Evolutionary conservation across 2,113 vertebrate genomes (phyloP).

Genomic region (Cheilinus undulatus): DNA sequence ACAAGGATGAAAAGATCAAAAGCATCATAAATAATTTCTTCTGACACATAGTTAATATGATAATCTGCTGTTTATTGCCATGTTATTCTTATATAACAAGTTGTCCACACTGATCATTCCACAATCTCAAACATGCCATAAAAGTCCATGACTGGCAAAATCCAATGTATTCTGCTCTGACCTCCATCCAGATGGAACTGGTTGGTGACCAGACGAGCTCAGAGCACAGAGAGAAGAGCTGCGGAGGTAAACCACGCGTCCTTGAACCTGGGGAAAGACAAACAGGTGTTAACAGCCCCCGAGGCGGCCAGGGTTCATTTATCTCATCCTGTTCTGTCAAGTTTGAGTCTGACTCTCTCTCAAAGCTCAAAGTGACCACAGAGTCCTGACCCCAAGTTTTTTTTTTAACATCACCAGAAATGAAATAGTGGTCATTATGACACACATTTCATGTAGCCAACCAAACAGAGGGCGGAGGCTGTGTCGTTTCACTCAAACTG

Average conservation of each 20-base stretch:
- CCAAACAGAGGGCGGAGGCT: constrained; percentile 34
- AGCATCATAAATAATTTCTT: not conserved
- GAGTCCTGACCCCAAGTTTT: constrained; percentile 29
- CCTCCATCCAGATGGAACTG: constrained; percentile 65
- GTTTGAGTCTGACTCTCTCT: constrained; percentile 51
- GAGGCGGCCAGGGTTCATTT: constrained; percentile 33
- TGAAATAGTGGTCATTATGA: not conserved
- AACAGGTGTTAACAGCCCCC: constrained; percentile 66
- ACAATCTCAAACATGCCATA: constrained; percentile 14
- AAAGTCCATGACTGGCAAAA: constrained; percentile 20
- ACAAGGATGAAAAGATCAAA: not conserved
- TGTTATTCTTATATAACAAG: constrained; percentile 32
- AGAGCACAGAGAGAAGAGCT: constrained; percentile 1
- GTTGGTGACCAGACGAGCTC: constrained; percentile 28
- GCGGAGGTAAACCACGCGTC: constrained; percentile 37
- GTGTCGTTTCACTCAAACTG: not conserved
- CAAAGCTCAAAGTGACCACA: constrained; percentile 16
- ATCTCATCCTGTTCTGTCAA: constrained; percentile 71
- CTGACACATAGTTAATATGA: not conserved
- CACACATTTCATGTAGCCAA: constrained; percentile 38
- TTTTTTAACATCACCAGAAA: constrained; percentile 5
- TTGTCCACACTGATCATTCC: not conserved
- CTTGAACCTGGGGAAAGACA: constrained; percentile 76
- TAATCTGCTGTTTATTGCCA: constrained; percentile 30
- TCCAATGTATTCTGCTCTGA: constrained; percentile 31